Base-by-base conservation (phyloP, 2,888 invertebrate genomes). In the Holacanthella duospinosa region DNA sequence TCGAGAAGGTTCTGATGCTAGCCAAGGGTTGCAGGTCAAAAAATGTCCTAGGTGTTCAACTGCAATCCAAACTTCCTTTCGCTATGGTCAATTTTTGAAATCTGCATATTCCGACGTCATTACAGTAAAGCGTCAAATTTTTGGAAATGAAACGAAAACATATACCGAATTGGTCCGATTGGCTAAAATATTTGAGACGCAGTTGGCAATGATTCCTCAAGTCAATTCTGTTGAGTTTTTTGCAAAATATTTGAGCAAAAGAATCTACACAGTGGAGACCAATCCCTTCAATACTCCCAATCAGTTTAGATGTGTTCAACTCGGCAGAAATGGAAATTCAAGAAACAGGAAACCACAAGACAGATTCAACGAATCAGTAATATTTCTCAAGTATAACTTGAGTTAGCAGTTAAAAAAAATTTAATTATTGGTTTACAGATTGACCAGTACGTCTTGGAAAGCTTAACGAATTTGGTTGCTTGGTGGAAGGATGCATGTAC, bases 11-110 rank as follows among this genome's bases (percentile, higher is more conserved):
- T 61, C 44, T n/a, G 62, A 68, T 2, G 68, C 66, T 6, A 48
- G 48, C 21, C 43, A 54, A 21, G 74, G 74, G 65, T 73, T 77
- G n/a, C 68, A 68, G 26, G 73, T 77, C 54, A 79, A 78, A 67
- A 59, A 63, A 0, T 86, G 86, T 72, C 85, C 85, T 0, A 75
- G 75, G 62, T 86, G 86, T 73, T 82, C 81, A 58, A 81, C 81
- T 24, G 79, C 81, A 0, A 82, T 86, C 21, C 77, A 81, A 21
- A 80, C 79, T 69, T 83, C 82, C 1, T 76, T 77, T 53, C 79
- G 84, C 24, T 85, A 83, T 75, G 81, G 82, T 65, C 80, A 82
- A 64, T 68, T 78, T 2, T 77, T 85, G 16, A 79, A 78, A 64
- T 64, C 61, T 78, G 79, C 74, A 2, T 70, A 77, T 9, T 55